Conservation (phyloP, 2,113 vertebrate genomes). For the Hipposideros armiger region DNA sequence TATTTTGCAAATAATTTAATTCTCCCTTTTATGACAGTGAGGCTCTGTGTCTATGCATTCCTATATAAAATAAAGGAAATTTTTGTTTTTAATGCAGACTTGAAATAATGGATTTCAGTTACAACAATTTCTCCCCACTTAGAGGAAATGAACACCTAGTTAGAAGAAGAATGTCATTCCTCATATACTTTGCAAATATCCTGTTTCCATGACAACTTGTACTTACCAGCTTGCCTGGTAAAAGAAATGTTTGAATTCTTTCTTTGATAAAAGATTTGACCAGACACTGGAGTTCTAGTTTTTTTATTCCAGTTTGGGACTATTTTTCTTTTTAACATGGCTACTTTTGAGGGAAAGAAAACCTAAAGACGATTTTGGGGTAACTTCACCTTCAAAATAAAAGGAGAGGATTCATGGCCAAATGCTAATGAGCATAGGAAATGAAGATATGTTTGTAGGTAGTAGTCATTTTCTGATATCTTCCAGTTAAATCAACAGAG, state of each 20-base stretch:
- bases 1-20: constrained; percentile 76
- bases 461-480: constrained; percentile 75
- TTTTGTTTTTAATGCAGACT: constrained; percentile 83
- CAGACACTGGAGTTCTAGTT: constrained; percentile 79
- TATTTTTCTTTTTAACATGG: constrained; percentile 49
- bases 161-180: constrained; percentile 85
- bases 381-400: constrained; percentile 65
- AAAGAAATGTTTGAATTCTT: constrained; percentile 83
- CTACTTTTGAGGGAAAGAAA: constrained; percentile 3
- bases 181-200: constrained; percentile 86
- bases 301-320: constrained; percentile 72
- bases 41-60: constrained; percentile 37
- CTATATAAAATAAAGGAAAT: constrained; percentile 67
- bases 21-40: constrained; percentile 58
- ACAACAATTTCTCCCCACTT: constrained; percentile 83
- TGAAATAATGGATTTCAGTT: constrained; percentile 85
- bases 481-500: constrained; percentile 81
- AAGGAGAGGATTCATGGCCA: constrained; percentile 12
- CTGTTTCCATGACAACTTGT: constrained; percentile 89
- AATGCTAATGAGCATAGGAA: constrained; percentile 71
- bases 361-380: not conserved
- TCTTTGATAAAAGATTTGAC: constrained; percentile 86
- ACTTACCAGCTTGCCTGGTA: constrained; percentile 87
- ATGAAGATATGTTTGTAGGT: constrained; percentile 61
- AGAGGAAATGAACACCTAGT: constrained; percentile 86